Conservation (phyloP, 1,140 invertebrate genomes). For the Streblospio benedicti region DNA sequence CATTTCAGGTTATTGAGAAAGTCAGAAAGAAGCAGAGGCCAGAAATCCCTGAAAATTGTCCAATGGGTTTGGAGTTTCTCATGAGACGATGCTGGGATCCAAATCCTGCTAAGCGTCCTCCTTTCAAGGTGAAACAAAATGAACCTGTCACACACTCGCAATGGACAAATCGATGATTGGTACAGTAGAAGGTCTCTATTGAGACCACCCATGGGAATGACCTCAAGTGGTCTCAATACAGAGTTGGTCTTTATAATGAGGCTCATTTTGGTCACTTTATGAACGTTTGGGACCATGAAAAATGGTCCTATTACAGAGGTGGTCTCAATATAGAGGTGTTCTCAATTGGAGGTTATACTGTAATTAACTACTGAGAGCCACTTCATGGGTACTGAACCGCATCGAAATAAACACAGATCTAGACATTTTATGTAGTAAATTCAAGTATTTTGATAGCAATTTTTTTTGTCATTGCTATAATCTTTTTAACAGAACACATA, state of each 20-base stretch:
- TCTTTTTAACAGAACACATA: neutral
- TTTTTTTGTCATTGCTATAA: neutral
- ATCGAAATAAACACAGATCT: neutral
- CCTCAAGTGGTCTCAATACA: neutral
- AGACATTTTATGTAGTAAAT: neutral
- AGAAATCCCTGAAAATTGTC: constrained; percentile 27
- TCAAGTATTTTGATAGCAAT: neutral
- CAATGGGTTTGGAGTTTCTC: constrained; percentile 24
- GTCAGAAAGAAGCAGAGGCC: constrained; percentile 30
- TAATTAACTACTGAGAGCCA: no score
- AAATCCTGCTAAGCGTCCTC: constrained; percentile 30
- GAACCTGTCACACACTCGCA: no score
- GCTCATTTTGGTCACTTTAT: neutral
- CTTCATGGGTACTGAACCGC: no score
- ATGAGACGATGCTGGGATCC: constrained; percentile 34
- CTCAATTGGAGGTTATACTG: no score
- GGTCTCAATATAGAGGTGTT: no score
- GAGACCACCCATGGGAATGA: neutral
- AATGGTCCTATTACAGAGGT: neutral
- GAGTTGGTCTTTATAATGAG: neutral
- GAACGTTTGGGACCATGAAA: neutral
- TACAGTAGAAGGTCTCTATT: neutral
- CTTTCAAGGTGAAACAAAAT: constrained; percentile 40
- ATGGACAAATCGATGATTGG: no score
- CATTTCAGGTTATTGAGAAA: constrained; percentile 31